Evolutionary conservation across 2,888 invertebrate genomes (phyloP).

Genomic region (Galerucella calmariensis): DNA sequence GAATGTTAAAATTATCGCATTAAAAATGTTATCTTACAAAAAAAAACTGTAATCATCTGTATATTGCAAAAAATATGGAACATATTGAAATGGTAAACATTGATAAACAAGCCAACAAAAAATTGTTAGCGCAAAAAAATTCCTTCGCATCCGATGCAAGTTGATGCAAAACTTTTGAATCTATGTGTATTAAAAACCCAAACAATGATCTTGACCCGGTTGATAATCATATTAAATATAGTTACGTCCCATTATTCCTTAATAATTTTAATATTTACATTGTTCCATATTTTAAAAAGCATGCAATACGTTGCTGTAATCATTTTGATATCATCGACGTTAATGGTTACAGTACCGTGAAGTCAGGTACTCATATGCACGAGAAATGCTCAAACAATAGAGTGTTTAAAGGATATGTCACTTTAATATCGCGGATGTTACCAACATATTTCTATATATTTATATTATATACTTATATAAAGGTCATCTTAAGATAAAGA

Average conservation of each 20-base stretch:
- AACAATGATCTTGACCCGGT: background rate
- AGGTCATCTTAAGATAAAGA: background rate
- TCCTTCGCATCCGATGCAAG: no score
- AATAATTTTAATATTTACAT: slow-evolving; percentile 1
- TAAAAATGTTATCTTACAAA: no score
- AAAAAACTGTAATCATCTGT: no score
- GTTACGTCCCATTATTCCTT: background rate
- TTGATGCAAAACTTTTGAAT: no score
- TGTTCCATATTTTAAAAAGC: slow-evolving; percentile 10
- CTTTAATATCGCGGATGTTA: slow-evolving; percentile 11
- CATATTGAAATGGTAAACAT: no score
- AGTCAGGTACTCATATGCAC: slow-evolving; percentile 10
- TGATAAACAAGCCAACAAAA: no score
- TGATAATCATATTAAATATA: background rate
- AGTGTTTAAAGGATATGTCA: slow-evolving; percentile 9
- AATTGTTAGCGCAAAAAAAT: no score
- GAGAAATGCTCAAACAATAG: background rate
- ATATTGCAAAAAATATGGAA: no score
- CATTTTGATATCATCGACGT: slow-evolving; percentile 18
- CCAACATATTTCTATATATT: background rate
- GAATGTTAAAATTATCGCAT: no score
- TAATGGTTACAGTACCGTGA: slow-evolving; percentile 11
- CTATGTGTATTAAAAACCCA: background rate
- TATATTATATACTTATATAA: background rate
- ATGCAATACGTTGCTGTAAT: slow-evolving; percentile 12